These are phyloP conservation scores for Bedellia somnulentella DNA, from an alignment of 2,888 invertebrate species.

Conservation along the genomic window DNA sequence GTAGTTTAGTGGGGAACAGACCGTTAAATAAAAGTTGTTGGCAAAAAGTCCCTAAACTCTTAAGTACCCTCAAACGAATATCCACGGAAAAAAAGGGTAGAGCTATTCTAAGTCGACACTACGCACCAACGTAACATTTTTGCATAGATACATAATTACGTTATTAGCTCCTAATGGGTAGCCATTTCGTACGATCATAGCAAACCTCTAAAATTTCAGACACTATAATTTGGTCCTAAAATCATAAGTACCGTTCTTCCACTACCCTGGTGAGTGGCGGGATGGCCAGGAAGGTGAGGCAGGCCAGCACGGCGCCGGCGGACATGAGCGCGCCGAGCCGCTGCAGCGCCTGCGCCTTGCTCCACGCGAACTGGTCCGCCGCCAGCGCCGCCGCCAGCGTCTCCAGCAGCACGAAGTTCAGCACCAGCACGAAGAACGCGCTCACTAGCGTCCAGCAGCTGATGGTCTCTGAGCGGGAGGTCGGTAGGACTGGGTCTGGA, in stretches of 20 bases:
- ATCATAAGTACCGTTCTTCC: slow-evolving; percentile 65
- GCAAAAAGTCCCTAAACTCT: too few species aligned
- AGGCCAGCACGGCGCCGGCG: slow-evolving; percentile 76
- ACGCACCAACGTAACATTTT: too few species aligned
- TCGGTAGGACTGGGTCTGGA: slow-evolving; percentile 71
- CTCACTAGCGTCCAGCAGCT: slow-evolving; percentile 77
- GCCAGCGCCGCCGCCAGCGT: slow-evolving; percentile 82
- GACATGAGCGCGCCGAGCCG: slow-evolving; percentile 85
- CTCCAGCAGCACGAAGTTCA: slow-evolving; percentile 86
- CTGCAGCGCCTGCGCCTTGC: slow-evolving; percentile 71
- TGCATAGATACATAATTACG: too few species aligned
- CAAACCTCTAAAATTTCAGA: too few species aligned
- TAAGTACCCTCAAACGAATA: too few species aligned
- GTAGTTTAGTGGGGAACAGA: too few species aligned
- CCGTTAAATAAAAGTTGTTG: too few species aligned
- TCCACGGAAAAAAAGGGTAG: too few species aligned
- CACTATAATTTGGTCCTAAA: too few species aligned
- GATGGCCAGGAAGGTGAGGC: slow-evolving; percentile 71
- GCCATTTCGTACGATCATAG: too few species aligned
- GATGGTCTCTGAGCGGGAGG: slow-evolving; percentile 69
- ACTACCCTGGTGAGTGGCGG: slow-evolving; percentile 71
- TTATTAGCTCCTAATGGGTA: too few species aligned
- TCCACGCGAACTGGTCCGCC: slow-evolving; percentile 90
- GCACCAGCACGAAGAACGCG: slow-evolving; percentile 82
- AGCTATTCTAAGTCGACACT: too few species aligned